phyloP scores from a whole-genome alignment of 1,140 invertebrate genomes.

The Polyergus mexicanus region DNA sequence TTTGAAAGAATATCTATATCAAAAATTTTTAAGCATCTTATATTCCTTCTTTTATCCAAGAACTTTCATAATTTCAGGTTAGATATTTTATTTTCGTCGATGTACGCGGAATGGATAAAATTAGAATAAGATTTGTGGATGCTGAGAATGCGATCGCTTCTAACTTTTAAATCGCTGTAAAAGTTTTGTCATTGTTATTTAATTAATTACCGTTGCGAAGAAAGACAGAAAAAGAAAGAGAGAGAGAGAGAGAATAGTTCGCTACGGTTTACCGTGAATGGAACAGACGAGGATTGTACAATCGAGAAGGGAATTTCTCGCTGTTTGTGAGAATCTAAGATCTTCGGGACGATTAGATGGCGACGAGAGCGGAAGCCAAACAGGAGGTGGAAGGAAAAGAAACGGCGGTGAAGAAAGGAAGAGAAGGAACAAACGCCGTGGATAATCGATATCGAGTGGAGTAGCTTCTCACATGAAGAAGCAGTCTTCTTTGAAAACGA shows the following conservation, averaged over 20 bases:
- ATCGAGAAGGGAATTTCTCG: constrained; percentile 10
- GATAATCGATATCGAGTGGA: constrained; percentile 52
- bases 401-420: constrained; percentile 18
- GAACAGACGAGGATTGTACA: background rate
- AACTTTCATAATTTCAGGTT: background rate
- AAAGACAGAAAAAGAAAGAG: background rate
- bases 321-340: constrained; percentile 22
- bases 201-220: constrained; percentile 9
- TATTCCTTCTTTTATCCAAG: background rate
- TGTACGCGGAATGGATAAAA: background rate
- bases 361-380: constrained; percentile 31
- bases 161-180: constrained; percentile 23
- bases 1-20: background rate
- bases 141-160: background rate
- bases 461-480: constrained; percentile 33
- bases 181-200: background rate
- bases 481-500: constrained; percentile 48
- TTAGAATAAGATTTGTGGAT: constrained; percentile 21
- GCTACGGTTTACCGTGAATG: background rate
- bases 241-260: background rate
- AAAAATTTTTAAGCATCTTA: background rate
- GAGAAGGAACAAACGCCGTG: background rate
- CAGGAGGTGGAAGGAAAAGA: constrained; percentile 19
- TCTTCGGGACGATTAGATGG: background rate
- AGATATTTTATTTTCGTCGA: background rate